Conservation (phyloP, 92 coral and sea anemone genomes). For the Epizoanthus illoricatus region DNA sequence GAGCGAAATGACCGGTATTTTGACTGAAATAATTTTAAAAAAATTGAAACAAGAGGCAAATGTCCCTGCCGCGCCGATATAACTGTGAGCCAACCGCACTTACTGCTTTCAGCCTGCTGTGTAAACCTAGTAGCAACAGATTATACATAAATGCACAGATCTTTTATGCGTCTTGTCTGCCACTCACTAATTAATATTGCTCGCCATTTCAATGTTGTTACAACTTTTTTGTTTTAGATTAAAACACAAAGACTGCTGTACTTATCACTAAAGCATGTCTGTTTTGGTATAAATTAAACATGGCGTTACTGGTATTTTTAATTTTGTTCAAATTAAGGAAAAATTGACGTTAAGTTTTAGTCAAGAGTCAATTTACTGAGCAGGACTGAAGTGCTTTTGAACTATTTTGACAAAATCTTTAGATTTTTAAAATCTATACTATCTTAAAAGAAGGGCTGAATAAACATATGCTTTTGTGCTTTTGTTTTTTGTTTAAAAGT, state of each 20-base stretch:
- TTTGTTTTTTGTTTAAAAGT: not conserved
- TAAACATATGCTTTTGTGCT: constrained; percentile 32
- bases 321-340: not conserved
- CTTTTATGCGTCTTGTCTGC: too few relatives aligned
- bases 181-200: too few relatives aligned
- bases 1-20: too few relatives aligned
- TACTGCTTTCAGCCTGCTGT: too few relatives aligned
- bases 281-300: not conserved
- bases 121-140: too few relatives aligned
- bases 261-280: not conserved
- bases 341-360: not conserved
- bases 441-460: not conserved
- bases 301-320: not conserved
- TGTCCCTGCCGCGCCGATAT: too few relatives aligned
- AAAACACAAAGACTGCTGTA: not conserved
- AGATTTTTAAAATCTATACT: not conserved
- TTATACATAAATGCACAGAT: too few relatives aligned
- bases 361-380: not conserved
- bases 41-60: too few relatives aligned
- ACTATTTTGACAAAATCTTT: not conserved
- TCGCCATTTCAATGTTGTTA: too few relatives aligned
- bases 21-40: too few relatives aligned
- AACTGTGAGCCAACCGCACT: too few relatives aligned
- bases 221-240: too few relatives aligned
- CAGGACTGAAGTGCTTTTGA: not conserved